Base-by-base conservation (phyloP, 2,888 invertebrate genomes). In the Amorpha juglandis region DNA sequence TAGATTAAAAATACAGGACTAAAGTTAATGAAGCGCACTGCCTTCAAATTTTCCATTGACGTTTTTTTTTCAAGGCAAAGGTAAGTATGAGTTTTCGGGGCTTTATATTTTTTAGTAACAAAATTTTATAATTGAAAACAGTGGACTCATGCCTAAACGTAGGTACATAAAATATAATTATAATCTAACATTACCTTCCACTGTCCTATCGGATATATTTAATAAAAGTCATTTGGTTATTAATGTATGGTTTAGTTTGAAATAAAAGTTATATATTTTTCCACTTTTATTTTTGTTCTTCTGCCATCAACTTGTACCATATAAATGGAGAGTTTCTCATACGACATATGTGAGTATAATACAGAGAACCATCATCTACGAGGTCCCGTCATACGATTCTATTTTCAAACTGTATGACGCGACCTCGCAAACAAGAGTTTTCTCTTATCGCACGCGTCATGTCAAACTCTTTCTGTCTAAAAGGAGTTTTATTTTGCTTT, bases 111-210 rank as follows among this genome's bases (percentile, higher is more conserved):
- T 38, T 19, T 38, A 11, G 1, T 35, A 7, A 1, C 27, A 27
- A 27, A 27, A 27, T 19, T 19, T n/a, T 4, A 9, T 9, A n/a
- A 9, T 58, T 19, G 58, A 58, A 42, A 42, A 58, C 42, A 42
- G 58, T 42, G 19, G 6, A 58, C 21, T 58, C 19, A 11, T 68
- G 58, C 62, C 51, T 67, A 65, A 69, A 70, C 51, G 66, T 38
- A n/a, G n/a, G n/a, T n/a, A n/a, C n/a, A n/a, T n/a, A n/a, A n/a
- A 67, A 63, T 58, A 70, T 16, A 19, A 67, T 53, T 67, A 67
- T 48, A 64, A 52, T 7, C 50, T 62, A 65, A 65, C 35, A 27
- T 70, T 70, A 70, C 69, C 68, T 70, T 66, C 53, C 21, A 52
- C 48, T 58, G 6, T 67, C 66, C 70, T 66, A 58, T 58, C 58